Evolutionary conservation across 2,113 vertebrate species (phyloP).

Genomic region (Chaetura pelagica): DNA sequence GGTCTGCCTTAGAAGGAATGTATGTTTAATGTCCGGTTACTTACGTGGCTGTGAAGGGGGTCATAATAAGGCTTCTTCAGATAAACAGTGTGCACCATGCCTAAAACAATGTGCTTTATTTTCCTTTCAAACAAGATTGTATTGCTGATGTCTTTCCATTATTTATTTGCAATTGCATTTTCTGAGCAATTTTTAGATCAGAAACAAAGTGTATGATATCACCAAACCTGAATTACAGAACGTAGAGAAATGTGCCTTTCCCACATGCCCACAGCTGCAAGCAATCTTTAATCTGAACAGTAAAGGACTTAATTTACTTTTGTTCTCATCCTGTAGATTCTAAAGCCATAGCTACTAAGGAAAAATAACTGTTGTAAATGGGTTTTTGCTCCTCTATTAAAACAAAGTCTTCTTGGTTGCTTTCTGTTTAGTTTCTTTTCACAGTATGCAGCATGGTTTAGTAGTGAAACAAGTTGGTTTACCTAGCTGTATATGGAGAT

Average conservation of each 20-base stretch:
- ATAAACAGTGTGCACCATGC: neutral
- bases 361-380: neutral
- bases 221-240: neutral
- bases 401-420: neutral
- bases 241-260: neutral
- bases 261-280: neutral
- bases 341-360: neutral
- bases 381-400: neutral
- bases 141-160: neutral
- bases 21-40: neutral
- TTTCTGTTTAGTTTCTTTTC: neutral
- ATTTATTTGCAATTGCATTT: neutral
- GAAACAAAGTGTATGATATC: neutral
- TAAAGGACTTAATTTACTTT: neutral
- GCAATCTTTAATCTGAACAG: neutral
- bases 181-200: neutral
- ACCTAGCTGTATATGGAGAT: neutral
- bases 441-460: neutral
- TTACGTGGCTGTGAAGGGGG: neutral
- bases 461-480: neutral
- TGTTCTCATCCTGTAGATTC: neutral
- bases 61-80: neutral
- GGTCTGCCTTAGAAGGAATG: neutral
- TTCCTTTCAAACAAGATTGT: neutral
- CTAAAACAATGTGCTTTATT: neutral